Base-by-base conservation (phyloP, 2,113 vertebrate species). In the Chelonoidis abingdonii region DNA sequence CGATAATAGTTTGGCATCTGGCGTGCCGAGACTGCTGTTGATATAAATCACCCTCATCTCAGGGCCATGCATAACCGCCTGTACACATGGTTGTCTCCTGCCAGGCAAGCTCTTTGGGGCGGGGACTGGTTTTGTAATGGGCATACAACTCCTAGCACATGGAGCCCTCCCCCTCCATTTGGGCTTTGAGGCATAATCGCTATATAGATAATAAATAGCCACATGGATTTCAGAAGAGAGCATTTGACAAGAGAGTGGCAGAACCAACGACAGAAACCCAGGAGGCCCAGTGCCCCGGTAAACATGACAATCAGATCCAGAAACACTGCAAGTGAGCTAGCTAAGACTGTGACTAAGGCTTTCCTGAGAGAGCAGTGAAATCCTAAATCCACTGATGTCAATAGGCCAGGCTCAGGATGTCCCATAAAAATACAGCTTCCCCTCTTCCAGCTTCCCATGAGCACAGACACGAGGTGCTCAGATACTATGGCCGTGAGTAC, bases 171-270 rank as follows among this genome's bases (percentile, higher is more conserved):
- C 14, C 31, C 62, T 19, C 35, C 16, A 21, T 69, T 69, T 69
- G 35, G 57, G 57, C 57, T 59, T 31, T 1, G 4, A 69, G 17
- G 17, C 8, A 19, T n/a, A n/a, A 69, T 4, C 17, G 6, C 65
- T 69, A n/a, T 9, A 69, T 4, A 69, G 17, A 16, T 35, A 65
- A 65, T 65, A 35, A 69, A 69, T 69, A 69, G 35, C 35, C 65
- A 17, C 8, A 8, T 2, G 35, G 35, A 3, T 69, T 69, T 38
- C 35, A 19, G 35, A 38, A 69, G 65, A 10, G 35, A 21, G 35
- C 16, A 7, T 9, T 17, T 16, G 0, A 4, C 2, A 5, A 59
- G 11, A 8, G 19, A 38, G 35, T 4, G 65, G 35, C 35, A 69
- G 35, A 38, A n/a, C 8, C 35, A n/a, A 69, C 1, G 8, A n/a